phyloP scores from a whole-genome alignment of 2,113 vertebrate species.

The Pterocles burchelli region DNA sequence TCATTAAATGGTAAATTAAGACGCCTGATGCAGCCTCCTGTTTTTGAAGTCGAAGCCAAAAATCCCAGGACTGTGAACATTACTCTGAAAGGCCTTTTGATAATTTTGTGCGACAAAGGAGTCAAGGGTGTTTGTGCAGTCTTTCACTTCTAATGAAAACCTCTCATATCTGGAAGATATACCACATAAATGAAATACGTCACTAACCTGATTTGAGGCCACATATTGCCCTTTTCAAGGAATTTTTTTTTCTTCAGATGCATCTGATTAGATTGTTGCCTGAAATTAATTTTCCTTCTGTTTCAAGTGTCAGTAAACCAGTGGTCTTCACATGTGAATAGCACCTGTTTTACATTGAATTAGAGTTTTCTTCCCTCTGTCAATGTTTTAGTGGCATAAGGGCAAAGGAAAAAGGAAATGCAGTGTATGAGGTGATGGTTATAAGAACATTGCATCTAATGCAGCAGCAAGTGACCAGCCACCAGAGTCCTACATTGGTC shows the following conservation, averaged over 20 bases:
- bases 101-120: not conserved
- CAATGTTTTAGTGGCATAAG: not conserved
- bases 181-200: not conserved
- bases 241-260: not conserved
- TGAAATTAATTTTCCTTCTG: not conserved
- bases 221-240: not conserved
- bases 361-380: not conserved
- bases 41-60: not conserved
- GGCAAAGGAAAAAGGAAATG: not conserved
- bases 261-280: not conserved
- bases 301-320: not conserved
- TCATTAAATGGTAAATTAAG: conserved; percentile 2
- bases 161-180: not conserved
- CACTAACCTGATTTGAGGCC: not conserved
- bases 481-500: not conserved
- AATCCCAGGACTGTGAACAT: not conserved
- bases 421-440: not conserved
- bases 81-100: not conserved
- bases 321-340: not conserved
- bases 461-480: not conserved
- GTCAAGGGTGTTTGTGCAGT: not conserved
- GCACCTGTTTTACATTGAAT: not conserved
- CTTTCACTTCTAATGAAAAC: conserved; percentile 4
- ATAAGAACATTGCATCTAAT: not conserved
- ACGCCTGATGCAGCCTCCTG: not conserved